Base-by-base conservation (phyloP, 2,113 vertebrate genomes). In the Coptodon bakossiorum region DNA sequence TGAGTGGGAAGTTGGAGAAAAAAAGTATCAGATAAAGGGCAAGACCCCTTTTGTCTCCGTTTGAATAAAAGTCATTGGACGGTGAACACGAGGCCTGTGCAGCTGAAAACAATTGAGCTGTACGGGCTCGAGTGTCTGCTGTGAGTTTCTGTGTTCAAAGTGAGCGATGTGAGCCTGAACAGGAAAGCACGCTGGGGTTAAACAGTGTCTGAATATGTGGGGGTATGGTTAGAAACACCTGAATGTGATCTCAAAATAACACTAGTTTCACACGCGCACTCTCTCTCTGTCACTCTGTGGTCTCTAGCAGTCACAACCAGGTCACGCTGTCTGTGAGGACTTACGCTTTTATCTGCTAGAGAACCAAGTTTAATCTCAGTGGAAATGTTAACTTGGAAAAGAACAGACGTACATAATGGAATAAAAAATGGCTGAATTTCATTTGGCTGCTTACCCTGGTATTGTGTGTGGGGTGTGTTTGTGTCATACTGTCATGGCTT, bases 1-100 rank as follows among this genome's bases (percentile, higher is more conserved):
- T 66, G 27, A 92, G 76, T 87, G 61, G 85, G 80, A 91, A 76
- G 71, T 82, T 54, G 63, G 63, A 71, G 83, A 88, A 87, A 86
- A 80, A 86, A 79, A 86, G 61, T 0, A 85, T 86, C 80, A 63
- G 89, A 91, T 84, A 90, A 89, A 86, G 89, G 87, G 54, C 81
- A 76, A 83, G 91, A 89, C 86, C 85, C 68, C 89, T 63, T 93
- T 91, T 89, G 89, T 91, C 38, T 84, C 27, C 3, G 4, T 82
- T 40, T 92, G 86, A 89, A 91, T 89, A 59, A 87, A 61, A 63
- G 82, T 83, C 6, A 73, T 71, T 9, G 79, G 84, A 84, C 57
- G 12, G 29, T 53, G 91, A 91, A 76, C 84, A 82, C 36, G 16
- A 85, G 84, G 85, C 52, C 61, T 81, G 54, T 84, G 87, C 83